Evolutionary conservation across 1,140 invertebrate species (phyloP).

Genomic region (Pseudomyrmex gracilis): DNA sequence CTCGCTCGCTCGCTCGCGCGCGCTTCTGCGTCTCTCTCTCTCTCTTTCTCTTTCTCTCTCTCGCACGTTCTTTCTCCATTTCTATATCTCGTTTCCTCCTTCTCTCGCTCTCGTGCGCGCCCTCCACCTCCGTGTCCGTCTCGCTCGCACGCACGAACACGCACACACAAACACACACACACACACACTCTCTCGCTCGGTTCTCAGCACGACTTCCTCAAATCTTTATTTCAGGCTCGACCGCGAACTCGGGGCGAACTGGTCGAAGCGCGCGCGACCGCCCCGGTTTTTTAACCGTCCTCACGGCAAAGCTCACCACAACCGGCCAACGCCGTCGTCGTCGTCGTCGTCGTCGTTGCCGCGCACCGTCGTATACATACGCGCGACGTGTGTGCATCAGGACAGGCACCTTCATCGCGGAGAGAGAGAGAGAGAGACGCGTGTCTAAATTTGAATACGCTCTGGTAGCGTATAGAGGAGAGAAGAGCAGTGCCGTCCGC

Average conservation of each 20-base stretch:
- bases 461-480: conserved; percentile 61
- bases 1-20: conserved; percentile 21
- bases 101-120: background rate
- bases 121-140: conserved; percentile 9
- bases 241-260: conserved; percentile 76
- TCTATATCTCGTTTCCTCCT: background rate
- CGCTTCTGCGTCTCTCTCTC: conserved; percentile 28
- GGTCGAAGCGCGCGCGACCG: conserved; percentile 76
- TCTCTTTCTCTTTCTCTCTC: conserved; percentile 57
- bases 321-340: conserved; percentile 23
- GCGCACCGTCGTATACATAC: conserved; percentile 52
- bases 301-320: conserved; percentile 63
- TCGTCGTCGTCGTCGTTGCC: conserved; percentile 20
- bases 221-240: conserved; percentile 81
- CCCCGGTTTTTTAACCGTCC: conserved; percentile 77
- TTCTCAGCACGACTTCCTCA: conserved; percentile 76
- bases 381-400: conserved; percentile 55
- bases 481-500: conserved; percentile 61
- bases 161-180: background rate
- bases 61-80: background rate
- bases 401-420: conserved; percentile 44
- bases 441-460: conserved; percentile 80
- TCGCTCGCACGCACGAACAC: conserved; percentile 14
- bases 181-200: conserved; percentile 18
- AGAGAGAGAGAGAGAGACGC: conserved; percentile 50